phyloP scores from a whole-genome alignment of 2,797 vertebrate genomes.

The Notamacropus eugenii region DNA sequence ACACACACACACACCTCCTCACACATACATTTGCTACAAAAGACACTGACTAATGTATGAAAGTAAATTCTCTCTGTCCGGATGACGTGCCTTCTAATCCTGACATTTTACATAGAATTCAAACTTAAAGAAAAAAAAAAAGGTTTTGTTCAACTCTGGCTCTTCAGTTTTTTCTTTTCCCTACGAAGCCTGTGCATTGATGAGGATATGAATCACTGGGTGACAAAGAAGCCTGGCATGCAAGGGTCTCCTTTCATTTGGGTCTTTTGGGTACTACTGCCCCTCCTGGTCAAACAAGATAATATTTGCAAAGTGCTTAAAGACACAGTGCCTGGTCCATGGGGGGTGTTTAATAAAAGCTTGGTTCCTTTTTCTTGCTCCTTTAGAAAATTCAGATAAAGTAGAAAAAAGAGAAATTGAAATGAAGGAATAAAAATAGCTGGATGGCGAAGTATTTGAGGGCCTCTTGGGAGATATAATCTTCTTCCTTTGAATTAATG shows the following conservation, averaged over 20 bases:
- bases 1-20: not conserved
- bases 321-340: not conserved
- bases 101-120: slow-evolving; percentile 45
- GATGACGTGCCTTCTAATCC: not conserved
- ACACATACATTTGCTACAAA: slow-evolving; percentile 16
- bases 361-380: not conserved
- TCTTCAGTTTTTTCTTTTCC: slow-evolving; percentile 29
- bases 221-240: not conserved
- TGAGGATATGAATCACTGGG: slow-evolving; percentile 9
- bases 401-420: slow-evolving; percentile 4
- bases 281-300: not conserved
- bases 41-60: not conserved
- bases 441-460: not conserved
- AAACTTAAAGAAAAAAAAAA: not conserved
- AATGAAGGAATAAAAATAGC: not conserved
- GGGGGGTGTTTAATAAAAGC: not conserved
- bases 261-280: slow-evolving; percentile 45
- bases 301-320: not conserved
- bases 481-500: slow-evolving; percentile 3
- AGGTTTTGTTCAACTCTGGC: not conserved
- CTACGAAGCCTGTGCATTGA: not conserved
- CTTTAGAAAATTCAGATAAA: slow-evolving; percentile 30
- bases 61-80: slow-evolving; percentile 24
- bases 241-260: slow-evolving; percentile 43
- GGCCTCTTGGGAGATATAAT: not conserved